Base-by-base conservation (phyloP, 2,797 vertebrate genomes). In the Melanitta fusca region DNA sequence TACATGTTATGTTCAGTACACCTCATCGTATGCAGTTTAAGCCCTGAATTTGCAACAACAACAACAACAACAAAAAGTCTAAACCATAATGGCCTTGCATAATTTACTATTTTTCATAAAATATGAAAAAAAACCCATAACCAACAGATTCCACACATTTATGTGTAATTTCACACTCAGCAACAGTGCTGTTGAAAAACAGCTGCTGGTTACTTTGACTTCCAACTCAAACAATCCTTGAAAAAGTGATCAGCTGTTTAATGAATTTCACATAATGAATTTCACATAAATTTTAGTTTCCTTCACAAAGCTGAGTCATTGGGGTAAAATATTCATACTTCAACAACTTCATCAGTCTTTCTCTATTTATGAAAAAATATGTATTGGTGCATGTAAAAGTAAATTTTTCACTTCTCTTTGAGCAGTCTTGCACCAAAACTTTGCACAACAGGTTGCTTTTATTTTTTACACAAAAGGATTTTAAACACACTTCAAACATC, bases 1-100 rank as follows among this genome's bases (percentile, higher is more conserved):
- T 20, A 71, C 34, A 10, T 0, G 0, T 41, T 45, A 12, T 0
- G 0, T 41, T 45, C 14, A 16, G 6, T 15, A 24, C 13, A 10
- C 8, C 18, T 69, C 64, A 58, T 12, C 30, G 2, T 18, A 49
- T 1, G 3, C 4, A 11, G 22, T 79, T 89, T 12, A 88, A 81
- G 27, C 3, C 20, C 24, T 36, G 27, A 84, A 66, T 89, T 20
- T 66, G 19, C 7, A 71, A 41, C 8, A 43, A 43, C 8, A 43
- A 43, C 8, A 43, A 43, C 7, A 43, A 43, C 71, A 74, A 6
- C 74, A 4, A 5, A 82, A 80, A 79, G 19, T 36, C 30, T 73
- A 45, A 92, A 8, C 20, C 72, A 87, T 39, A 43, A 79, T 49
- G 79, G 14, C 4, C 16, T 47, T 84, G 9, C 7, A 36, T n/a